Conservation (phyloP, 1,140 invertebrate species). For the Drosophila jambulina region DNA sequence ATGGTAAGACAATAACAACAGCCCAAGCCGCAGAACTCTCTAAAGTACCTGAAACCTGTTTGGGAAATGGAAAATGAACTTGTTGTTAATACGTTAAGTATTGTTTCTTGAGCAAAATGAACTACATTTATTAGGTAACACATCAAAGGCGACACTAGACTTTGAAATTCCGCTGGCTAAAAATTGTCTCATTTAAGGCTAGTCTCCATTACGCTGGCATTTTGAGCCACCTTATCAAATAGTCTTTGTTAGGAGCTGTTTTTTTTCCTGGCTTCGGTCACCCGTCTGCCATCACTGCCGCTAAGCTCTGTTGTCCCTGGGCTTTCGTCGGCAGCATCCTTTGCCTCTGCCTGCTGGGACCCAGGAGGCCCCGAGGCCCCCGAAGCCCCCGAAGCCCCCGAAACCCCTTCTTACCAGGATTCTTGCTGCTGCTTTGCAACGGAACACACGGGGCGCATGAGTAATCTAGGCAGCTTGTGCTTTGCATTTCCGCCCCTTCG, state of each 20-base stretch:
- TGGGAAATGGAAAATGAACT: background rate
- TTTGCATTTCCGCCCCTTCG: slow-evolving; percentile 30
- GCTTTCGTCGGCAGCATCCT: slow-evolving; percentile 1
- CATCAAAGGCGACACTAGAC: background rate
- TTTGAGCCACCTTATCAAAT: background rate
- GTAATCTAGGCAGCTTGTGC: slow-evolving; percentile 59
- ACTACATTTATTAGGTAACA: background rate
- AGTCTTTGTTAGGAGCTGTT: background rate
- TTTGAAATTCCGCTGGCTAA: background rate
- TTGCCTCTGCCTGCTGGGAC: background rate
- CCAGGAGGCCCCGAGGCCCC: background rate
- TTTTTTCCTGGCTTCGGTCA: background rate
- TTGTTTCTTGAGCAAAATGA: background rate
- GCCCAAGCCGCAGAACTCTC: background rate
- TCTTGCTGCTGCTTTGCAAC: slow-evolving; percentile 20
- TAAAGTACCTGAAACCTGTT: background rate
- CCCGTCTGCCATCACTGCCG: slow-evolving; percentile 17
- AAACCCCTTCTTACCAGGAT: slow-evolving; percentile 1
- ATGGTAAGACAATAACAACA: slow-evolving; percentile 26
- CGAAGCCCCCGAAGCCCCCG: background rate
- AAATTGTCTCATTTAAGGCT: background rate
- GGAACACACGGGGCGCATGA: slow-evolving; percentile 46
- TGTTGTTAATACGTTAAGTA: background rate
- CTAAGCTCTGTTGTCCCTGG: slow-evolving; percentile 23
- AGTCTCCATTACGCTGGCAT: background rate